Evolutionary conservation across 2,888 invertebrate species (phyloP).

Genomic region (Timema cristinae): DNA sequence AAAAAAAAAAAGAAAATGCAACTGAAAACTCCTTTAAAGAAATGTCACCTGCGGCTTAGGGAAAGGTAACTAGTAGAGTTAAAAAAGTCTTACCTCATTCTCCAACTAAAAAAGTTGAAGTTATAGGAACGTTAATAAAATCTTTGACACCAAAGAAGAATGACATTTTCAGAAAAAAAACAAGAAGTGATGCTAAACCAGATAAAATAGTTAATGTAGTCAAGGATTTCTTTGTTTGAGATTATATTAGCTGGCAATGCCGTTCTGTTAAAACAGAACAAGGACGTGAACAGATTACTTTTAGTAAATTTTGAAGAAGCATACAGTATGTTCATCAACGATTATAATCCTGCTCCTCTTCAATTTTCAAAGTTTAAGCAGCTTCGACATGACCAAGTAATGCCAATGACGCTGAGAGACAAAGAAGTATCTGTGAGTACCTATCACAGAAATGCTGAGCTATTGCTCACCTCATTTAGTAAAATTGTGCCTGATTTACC

Average conservation of each 20-base stretch:
- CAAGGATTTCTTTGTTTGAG: neutral
- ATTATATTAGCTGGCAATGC: slow-evolving; percentile 11
- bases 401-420: neutral
- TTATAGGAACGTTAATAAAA: neutral
- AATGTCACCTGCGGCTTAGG: neutral
- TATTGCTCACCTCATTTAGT: neutral
- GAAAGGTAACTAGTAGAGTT: neutral
- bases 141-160: neutral
- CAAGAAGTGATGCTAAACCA: neutral
- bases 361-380: slow-evolving; percentile 2
- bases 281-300: neutral
- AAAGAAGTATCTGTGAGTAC: neutral
- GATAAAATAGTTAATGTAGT: neutral
- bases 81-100: slow-evolving; percentile 1
- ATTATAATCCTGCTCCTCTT: slow-evolving; percentile 3
- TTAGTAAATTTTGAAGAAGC: slow-evolving; percentile 5
- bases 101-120: slow-evolving; percentile 2
- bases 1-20: neutral
- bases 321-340: slow-evolving; percentile 6
- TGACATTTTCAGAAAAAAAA: slow-evolving; percentile 1
- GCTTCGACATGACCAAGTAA: neutral
- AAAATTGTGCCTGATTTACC: neutral
- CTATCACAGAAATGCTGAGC: slow-evolving; percentile 10
- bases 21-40: neutral
- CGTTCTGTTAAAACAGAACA: slow-evolving; percentile 8